Percentiles rank a stretch among this genome's conserved stretches.
Conservation (phyloP, 2,888 invertebrate genomes). For the Platycnemis pennipes region DNA sequence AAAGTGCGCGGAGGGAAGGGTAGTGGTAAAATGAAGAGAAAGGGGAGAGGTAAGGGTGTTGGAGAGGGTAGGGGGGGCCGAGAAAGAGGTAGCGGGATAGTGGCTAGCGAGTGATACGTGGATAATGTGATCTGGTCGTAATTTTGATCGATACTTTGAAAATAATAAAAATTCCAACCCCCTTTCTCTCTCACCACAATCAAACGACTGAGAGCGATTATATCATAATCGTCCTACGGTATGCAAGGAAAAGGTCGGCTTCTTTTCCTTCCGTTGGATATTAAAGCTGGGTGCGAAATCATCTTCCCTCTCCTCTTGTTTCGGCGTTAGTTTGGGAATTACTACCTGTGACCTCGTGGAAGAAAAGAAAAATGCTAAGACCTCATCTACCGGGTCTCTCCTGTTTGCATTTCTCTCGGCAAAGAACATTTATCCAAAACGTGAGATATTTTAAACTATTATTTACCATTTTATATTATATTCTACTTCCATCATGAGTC, state of each 20-base stretch:
- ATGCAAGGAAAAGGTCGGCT: background rate
- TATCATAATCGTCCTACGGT: conserved; percentile 14
- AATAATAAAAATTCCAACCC: background rate
- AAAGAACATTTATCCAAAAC: background rate
- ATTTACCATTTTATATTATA: too few relatives aligned
- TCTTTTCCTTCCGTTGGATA: background rate
- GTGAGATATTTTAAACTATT: background rate
- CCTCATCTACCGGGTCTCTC: background rate
- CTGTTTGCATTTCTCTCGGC: background rate
- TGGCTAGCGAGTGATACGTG: background rate
- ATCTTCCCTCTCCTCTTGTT: background rate
- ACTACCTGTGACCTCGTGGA: background rate
- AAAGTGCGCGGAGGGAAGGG: background rate
- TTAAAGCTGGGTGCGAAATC: background rate
- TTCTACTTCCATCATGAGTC: too few relatives aligned
- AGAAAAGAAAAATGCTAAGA: background rate
- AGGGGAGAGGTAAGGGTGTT: background rate
- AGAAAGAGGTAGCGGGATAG: conserved; percentile 1
- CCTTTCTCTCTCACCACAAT: background rate
- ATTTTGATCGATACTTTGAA: conserved; percentile 45
- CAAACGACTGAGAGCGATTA: background rate
- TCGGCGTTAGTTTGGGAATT: background rate
- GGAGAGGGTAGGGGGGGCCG: background rate
- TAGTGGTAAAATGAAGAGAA: background rate
- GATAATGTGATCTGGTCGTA: background rate